Conservation (phyloP, 2,797 vertebrate species). For the Crossoptilon crossoptilon region DNA sequence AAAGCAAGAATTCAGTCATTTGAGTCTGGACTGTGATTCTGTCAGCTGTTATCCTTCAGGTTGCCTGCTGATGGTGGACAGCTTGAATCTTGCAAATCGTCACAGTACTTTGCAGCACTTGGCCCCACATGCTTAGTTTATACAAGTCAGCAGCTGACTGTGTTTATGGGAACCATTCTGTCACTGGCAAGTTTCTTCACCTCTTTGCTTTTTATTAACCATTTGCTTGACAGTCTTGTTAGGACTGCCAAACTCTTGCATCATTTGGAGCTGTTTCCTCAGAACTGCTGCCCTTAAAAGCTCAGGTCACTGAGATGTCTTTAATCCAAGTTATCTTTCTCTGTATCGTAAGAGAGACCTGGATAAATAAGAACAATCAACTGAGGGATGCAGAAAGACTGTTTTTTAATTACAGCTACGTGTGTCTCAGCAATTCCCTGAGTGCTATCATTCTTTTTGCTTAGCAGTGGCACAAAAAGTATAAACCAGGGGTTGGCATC, state of each 20-base stretch:
- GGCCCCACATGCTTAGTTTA: background rate
- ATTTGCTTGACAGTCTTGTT: background rate
- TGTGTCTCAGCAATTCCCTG: background rate
- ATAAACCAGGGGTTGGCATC: background rate
- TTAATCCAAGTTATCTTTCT: background rate
- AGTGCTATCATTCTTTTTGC: background rate
- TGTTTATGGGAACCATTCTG: constrained; percentile 6
- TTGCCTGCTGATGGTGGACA: background rate
- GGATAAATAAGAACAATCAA: background rate
- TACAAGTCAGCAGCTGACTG: background rate
- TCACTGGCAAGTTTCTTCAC: background rate
- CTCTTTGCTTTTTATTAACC: constrained; percentile 7
- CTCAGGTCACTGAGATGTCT: background rate
- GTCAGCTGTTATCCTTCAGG: background rate
- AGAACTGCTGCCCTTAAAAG: background rate
- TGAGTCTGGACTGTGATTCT: background rate
- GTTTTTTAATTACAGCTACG: background rate
- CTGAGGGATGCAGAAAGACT: background rate
- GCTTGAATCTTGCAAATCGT: constrained; percentile 8
- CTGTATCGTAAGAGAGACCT: background rate
- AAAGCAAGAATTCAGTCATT: background rate
- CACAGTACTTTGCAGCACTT: background rate
- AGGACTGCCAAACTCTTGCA: background rate
- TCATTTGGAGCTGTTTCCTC: background rate
- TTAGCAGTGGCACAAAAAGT: background rate